These are phyloP conservation scores for Taeniopygia guttata DNA, from an alignment of 2,797 vertebrate genomes.

Conservation along the genomic window DNA sequence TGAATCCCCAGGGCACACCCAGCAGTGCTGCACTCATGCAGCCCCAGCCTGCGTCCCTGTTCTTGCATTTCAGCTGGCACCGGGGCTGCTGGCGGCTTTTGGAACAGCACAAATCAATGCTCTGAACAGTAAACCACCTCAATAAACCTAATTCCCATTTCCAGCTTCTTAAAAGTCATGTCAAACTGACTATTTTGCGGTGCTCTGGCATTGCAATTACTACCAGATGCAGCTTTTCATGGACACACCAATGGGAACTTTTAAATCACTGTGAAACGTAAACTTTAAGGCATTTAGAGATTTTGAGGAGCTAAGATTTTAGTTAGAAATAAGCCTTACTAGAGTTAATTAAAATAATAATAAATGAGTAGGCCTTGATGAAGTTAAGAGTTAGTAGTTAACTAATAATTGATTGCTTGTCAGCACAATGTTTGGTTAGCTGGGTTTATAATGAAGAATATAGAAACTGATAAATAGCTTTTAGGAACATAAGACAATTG, in stretches of 20 bases:
- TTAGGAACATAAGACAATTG: too few species aligned
- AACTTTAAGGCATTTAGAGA: too few species aligned
- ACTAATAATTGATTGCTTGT: too few species aligned
- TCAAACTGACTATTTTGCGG: background rate
- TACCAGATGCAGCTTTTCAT: background rate
- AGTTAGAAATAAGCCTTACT: too few species aligned
- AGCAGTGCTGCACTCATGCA: too few species aligned
- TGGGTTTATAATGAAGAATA: too few species aligned
- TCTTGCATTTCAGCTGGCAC: background rate
- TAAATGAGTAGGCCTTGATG: too few species aligned
- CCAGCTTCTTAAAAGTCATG: background rate
- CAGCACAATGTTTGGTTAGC: too few species aligned
- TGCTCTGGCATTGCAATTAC: background rate
- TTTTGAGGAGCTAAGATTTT: too few species aligned
- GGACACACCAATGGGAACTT: background rate
- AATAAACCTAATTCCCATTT: background rate
- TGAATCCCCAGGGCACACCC: background rate
- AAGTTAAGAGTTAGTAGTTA: too few species aligned
- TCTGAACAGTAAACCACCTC: background rate
- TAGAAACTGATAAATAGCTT: too few species aligned
- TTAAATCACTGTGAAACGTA: rapidly evolving
- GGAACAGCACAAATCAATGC: background rate
- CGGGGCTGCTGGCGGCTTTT: background rate
- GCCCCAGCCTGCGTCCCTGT: rapidly evolving
- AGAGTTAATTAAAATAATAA: too few species aligned